phyloP scores from a whole-genome alignment of 2,888 invertebrate genomes.

The Coelogynopora nodosa region DNA sequence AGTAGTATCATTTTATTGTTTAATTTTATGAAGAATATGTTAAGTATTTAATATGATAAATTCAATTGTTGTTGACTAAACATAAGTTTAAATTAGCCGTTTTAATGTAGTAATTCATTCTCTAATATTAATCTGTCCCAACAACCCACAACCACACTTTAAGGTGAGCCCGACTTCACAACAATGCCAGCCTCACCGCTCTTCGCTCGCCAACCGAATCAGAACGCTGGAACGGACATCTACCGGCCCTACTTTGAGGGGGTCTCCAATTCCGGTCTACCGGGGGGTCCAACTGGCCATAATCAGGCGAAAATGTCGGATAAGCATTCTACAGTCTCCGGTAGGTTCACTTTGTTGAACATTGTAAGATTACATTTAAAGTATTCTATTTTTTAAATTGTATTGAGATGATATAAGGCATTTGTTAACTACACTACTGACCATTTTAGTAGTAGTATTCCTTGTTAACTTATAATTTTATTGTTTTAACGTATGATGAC shows the following conservation, averaged over 20 bases:
- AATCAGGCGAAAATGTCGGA: neutral
- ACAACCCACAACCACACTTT: too few species aligned
- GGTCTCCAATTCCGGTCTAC: neutral
- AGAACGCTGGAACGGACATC: slow-evolving; percentile 15
- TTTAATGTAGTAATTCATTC: neutral
- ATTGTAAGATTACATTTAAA: too few species aligned
- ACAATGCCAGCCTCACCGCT: slow-evolving; percentile 39
- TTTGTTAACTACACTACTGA: too few species aligned
- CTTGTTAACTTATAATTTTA: too few species aligned
- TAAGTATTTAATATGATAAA: neutral
- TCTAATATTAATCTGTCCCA: neutral
- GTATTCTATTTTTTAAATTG: too few species aligned
- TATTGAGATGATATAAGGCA: neutral
- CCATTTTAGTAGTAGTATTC: too few species aligned
- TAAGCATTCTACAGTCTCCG: slow-evolving; percentile 36
- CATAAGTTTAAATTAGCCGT: neutral
- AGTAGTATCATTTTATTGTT: too few species aligned
- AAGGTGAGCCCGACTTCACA: slow-evolving; percentile 36
- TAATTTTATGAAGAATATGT: too few species aligned
- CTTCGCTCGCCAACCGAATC: slow-evolving; percentile 2
- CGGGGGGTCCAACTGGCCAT: neutral
- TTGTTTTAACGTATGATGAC: too few species aligned
- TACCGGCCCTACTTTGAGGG: neutral
- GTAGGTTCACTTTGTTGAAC: too few species aligned
- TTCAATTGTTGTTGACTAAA: neutral